These are phyloP conservation scores for Bruchidius siliquastri DNA, from an alignment of 2,888 invertebrate genomes.

Conservation along the genomic window DNA sequence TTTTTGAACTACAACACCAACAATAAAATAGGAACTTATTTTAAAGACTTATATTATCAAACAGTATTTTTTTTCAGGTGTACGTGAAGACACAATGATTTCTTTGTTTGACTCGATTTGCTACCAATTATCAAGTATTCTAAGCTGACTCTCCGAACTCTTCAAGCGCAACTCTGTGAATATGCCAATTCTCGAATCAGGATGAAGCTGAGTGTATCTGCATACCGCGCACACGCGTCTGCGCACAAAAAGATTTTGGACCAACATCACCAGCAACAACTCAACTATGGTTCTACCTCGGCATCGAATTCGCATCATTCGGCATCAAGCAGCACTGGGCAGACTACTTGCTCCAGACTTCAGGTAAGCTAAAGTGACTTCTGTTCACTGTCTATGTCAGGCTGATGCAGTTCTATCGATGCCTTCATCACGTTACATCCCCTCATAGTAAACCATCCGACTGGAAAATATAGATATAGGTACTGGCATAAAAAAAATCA, in stretches of 20 bases:
- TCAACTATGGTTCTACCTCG: constrained; percentile 72
- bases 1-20: no score
- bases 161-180: no score
- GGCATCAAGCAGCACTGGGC: constrained; percentile 45
- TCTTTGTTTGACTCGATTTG: not conserved
- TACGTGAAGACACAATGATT: not conserved
- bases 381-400: no score
- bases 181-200: not conserved
- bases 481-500: no score
- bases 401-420: no score
- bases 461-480: no score
- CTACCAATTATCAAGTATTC: not conserved
- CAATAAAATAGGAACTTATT: no score
- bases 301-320: constrained; percentile 50
- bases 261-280: constrained; percentile 69
- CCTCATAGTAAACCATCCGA: no score
- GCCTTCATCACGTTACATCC: no score
- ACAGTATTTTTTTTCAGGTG: no score
- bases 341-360: constrained; percentile 45
- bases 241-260: constrained; percentile 83
- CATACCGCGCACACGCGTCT: constrained; percentile 82
- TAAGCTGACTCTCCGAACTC: not conserved
- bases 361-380: constrained; percentile 57
- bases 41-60: no score
- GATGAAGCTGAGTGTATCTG: constrained; percentile 86